These are phyloP conservation scores for Baryphthengus martii DNA, from an alignment of 2,113 vertebrate species.

Conservation along the genomic window DNA sequence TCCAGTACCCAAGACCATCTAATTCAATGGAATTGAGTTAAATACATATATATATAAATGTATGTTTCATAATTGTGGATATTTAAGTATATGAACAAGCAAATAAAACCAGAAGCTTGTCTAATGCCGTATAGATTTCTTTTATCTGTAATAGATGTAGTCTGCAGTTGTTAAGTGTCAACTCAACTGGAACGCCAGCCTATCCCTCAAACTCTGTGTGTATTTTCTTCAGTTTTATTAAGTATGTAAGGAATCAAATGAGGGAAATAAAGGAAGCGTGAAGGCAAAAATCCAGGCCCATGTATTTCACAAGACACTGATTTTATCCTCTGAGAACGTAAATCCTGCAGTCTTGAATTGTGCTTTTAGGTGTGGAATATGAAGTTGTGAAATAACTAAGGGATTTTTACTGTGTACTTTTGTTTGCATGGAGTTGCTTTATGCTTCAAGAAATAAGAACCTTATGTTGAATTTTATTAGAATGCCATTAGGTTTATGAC, in stretches of 20 bases:
- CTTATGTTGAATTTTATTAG: slow-evolving; percentile 66
- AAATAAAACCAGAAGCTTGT: neutral
- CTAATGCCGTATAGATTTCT: neutral
- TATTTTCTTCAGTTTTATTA: neutral
- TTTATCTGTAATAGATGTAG: neutral
- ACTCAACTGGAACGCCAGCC: neutral
- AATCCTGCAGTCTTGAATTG: neutral
- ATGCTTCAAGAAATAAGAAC: slow-evolving; percentile 61
- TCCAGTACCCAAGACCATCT: neutral
- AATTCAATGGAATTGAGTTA: neutral
- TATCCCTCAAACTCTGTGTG: neutral
- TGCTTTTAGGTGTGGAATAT: slow-evolving; percentile 25
- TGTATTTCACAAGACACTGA: neutral
- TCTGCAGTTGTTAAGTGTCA: neutral
- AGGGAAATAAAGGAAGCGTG: neutral
- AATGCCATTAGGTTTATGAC: slow-evolving; percentile 66
- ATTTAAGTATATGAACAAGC: neutral
- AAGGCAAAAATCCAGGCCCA: neutral
- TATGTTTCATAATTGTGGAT: neutral
- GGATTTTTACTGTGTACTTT: slow-evolving; percentile 49
- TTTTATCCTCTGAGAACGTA: neutral
- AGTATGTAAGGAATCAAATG: neutral
- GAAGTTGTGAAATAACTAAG: slow-evolving; percentile 36
- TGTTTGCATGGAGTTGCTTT: slow-evolving; percentile 52
- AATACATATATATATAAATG: too few relatives aligned